phyloP scores from a whole-genome alignment of 2,888 invertebrate species.

The Leucoptera coffeella region DNA sequence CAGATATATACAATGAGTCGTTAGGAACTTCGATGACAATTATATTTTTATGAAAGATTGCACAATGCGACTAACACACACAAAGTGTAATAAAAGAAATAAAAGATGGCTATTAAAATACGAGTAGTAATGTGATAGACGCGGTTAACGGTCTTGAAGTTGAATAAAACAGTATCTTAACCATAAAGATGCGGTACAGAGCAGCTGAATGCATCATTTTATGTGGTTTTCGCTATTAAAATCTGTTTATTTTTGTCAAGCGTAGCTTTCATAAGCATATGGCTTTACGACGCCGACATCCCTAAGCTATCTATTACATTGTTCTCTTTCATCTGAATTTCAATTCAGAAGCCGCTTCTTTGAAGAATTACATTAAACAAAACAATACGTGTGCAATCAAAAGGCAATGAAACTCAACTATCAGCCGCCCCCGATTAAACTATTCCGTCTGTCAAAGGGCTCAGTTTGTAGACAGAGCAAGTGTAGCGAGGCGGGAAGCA shows the following conservation, averaged over 20 bases:
- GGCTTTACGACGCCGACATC: constrained; percentile 14
- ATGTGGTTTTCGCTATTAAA: constrained; percentile 46
- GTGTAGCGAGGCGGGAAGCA: constrained; percentile 20
- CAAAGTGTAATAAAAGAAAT: background rate
- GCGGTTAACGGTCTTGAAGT: too few relatives aligned
- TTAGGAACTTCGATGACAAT: background rate
- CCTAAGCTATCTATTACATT: constrained; percentile 12
- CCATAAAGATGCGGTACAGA: constrained; percentile 37
- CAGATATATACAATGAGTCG: background rate
- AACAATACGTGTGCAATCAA: constrained; percentile 2
- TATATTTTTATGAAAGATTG: background rate
- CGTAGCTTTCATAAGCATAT: constrained; percentile 31
- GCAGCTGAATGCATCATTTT: constrained; percentile 43
- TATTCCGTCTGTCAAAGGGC: too few relatives aligned
- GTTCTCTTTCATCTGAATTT: constrained; percentile 6
- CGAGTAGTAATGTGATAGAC: too few relatives aligned
- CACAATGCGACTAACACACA: background rate
- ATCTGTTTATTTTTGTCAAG: constrained; percentile 44
- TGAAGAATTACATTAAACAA: constrained; percentile 1
- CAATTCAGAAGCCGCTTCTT: constrained; percentile 2
- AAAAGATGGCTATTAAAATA: background rate
- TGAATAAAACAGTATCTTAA: constrained; percentile 26
- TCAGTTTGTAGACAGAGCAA: constrained; percentile 1
- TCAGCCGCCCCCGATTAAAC: too few relatives aligned
- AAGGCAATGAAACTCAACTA: constrained; percentile 2